These are phyloP conservation scores for Crax fasciolata DNA, from an alignment of 2,797 vertebrate genomes.

Conservation along the genomic window DNA sequence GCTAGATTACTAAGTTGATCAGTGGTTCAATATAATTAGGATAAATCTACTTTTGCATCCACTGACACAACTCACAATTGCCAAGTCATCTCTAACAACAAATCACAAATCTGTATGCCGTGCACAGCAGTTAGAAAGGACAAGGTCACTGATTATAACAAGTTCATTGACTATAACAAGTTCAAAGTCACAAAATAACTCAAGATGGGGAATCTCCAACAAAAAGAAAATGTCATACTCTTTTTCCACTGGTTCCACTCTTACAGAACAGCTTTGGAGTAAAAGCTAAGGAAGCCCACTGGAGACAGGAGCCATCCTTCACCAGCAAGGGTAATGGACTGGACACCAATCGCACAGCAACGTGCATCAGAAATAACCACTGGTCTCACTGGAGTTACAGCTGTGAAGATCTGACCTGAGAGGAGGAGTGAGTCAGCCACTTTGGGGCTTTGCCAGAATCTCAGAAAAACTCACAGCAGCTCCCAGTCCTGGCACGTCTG, in stretches of 20 bases:
- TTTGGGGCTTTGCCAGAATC: constrained; percentile 44
- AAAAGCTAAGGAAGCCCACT: constrained; percentile 2
- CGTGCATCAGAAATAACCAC: constrained; percentile 45
- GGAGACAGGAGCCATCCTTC: constrained; percentile 44
- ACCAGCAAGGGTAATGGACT: constrained; percentile 22
- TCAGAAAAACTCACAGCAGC: constrained; percentile 6
- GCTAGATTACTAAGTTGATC: constrained; percentile 38
- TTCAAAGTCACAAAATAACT: constrained; percentile 10
- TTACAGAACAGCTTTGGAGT: background rate
- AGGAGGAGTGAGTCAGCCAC: constrained; percentile 53
- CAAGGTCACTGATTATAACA: background rate
- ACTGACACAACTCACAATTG: constrained; percentile 17
- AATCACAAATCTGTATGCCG: background rate
- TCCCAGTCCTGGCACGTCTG: background rate
- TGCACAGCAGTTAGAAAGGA: background rate
- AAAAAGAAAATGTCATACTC: rapidly evolving
- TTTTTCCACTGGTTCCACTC: background rate
- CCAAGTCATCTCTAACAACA: constrained; percentile 28
- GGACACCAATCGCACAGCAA: background rate
- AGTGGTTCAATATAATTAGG: constrained; percentile 15
- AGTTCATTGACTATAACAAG: background rate
- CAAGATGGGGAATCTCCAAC: background rate
- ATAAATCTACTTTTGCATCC: constrained; percentile 30
- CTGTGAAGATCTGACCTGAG: constrained; percentile 48
- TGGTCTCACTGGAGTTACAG: constrained; percentile 36